Evolutionary conservation across 2,888 invertebrate genomes (phyloP), one percentile per base, ranked within the genome.

Genomic region (Scaptomyza flava): DNA sequence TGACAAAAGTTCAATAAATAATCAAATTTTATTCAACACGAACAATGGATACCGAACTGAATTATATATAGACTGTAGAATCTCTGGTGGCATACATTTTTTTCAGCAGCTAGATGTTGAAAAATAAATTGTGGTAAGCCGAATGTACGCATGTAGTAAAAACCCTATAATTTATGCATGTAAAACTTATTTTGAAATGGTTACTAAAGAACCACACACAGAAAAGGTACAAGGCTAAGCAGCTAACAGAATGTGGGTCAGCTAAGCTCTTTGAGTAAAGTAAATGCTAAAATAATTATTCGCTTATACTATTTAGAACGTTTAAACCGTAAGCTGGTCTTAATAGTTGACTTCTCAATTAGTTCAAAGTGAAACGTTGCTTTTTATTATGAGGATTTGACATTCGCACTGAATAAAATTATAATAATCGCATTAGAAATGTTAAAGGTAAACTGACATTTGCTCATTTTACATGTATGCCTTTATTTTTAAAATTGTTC

Each of bases 81-180:
- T 48, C 41, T 69, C 36, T 8, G 9, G 20, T 27, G 27, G 17
- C 9, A 11, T 36, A 72, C 54, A 47, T 20, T 33, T 43, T 20
- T 17, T 8, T 9, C 20, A 52, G 23, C 47, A 53, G 31, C 30
- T 45, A 59, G 41, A 30, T 36, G 41, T 17, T 38, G 12, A 51
- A 53, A 66, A 51, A 67, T 59, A 74, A 57, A 41, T 63, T 57
- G 56, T 60, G 76, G 59, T 56, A 23, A 46, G 12, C 52, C 52
- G 43, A 45, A 27, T 17, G 34, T 12, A 54, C 58, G 59, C 57
- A 52, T 27, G 36, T 54, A 52, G 51, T 52, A 62, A 72, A 72
- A 65, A 51, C 31, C 34, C 27, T 9, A 63, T 76, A 47, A 73
- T 57, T 66, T 74, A 78, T 77, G 69, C 34, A 66, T 63, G 65